Evolutionary conservation across 1,140 invertebrate species (phyloP), one percentile per base, ranked within the genome.

Genomic region (Probaryconus sp.): DNA sequence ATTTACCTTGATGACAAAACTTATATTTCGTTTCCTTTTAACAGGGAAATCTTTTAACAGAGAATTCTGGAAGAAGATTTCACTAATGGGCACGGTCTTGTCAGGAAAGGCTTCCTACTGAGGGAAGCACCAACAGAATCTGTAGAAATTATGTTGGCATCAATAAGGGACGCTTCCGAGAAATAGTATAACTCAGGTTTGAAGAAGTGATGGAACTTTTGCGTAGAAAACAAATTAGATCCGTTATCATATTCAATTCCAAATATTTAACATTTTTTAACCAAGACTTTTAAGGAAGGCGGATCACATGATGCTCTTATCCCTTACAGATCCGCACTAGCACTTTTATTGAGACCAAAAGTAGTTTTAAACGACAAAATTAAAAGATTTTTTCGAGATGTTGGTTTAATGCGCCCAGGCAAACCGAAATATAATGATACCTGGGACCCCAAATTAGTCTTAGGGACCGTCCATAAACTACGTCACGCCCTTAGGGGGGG

Each of bases 121-220:
- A 68, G 55, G 38, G 48, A 53, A 7, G 33, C 61, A 10, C 68
- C 75, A 31, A 5, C 40, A 33, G 30, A 67, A 16, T 35, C 77
- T 5, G 17, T 78, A 1, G 56, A 79, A 2, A 37, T 80, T 4
- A 50, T 69, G 33, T 2, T 82, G 4, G 60, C 75, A 0, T 83
- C 81, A 16, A 20, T 82, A 1, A 51, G 76, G 0, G 48, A 77
- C 0, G 69, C 33, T 17, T 79, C 83, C 1, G 13, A 51, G 1
- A 74, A 76, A 28, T 78, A 83, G 30, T 82, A 82, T 50, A 71
- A 74, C 10, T 26, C 37, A 1, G 20, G 56, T 5, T 72, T 74
- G 2, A 81, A 78, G 45, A 38, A 60, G 3, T 84, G 80, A 75
- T 79, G 78, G 67, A 4, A 33, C 0, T 83, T 76, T 42, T 81